Percentiles rank a stretch among this genome's conserved stretches.
Evolutionary conservation across 2,113 vertebrate species (phyloP).

Genomic region (Microtus pennsylvanicus): DNA sequence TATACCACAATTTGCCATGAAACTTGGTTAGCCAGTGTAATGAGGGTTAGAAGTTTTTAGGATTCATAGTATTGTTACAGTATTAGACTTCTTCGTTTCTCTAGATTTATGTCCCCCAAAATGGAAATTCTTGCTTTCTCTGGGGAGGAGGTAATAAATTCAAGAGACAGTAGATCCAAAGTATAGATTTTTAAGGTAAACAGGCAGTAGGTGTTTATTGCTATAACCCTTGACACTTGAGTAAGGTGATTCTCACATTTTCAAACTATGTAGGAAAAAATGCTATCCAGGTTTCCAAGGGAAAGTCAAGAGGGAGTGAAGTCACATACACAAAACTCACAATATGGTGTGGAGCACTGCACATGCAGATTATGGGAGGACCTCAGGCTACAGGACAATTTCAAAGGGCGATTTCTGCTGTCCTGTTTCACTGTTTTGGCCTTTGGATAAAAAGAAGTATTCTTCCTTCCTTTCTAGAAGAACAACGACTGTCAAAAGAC

Average conservation of each 20-base stretch:
- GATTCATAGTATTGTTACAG: neutral
- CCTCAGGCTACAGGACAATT: neutral
- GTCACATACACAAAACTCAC: neutral
- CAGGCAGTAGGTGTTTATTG: neutral
- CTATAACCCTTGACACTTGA: neutral
- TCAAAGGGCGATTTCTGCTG: neutral
- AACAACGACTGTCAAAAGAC: neutral
- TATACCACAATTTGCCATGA: neutral
- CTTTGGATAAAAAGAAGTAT: neutral
- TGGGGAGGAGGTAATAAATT: neutral
- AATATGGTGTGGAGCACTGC: neutral
- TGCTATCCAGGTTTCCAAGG: neutral
- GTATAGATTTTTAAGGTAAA: neutral
- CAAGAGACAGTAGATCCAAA: neutral
- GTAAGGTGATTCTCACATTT: neutral
- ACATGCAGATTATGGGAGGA: neutral
- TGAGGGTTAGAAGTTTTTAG: neutral
- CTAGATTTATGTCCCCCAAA: neutral
- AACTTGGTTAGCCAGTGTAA: neutral
- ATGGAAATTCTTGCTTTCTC: neutral
- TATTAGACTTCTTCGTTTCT: neutral
- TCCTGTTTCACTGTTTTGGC: neutral
- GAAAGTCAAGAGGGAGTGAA: neutral
- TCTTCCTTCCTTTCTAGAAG: slow-evolving; percentile 9
- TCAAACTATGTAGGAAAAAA: neutral